Evolutionary conservation across 2,888 invertebrate species (phyloP).

Genomic region (Tanytarsus gracilentus): DNA sequence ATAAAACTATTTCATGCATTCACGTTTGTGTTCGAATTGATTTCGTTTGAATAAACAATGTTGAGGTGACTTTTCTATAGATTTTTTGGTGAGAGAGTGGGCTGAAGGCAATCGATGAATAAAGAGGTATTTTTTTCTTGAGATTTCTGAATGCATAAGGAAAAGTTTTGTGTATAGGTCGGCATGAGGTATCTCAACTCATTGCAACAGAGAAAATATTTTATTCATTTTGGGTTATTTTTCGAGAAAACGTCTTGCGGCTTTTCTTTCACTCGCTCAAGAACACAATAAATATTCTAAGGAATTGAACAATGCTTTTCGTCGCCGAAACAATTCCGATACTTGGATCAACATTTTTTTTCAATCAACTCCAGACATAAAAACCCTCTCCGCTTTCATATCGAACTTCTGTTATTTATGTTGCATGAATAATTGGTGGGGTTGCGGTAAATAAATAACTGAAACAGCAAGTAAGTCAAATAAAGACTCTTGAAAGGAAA

Average conservation of each 20-base stretch:
- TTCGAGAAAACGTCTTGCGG: constrained; percentile 16
- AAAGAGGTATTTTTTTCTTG: too few species aligned
- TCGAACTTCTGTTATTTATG: constrained; percentile 23
- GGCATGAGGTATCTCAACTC: background rate
- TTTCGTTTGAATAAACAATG: background rate
- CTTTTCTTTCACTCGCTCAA: constrained; percentile 1
- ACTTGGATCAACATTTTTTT: too few species aligned
- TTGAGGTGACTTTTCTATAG: background rate
- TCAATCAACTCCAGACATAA: constrained; percentile 6
- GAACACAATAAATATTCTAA: too few species aligned
- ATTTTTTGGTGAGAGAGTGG: too few species aligned
- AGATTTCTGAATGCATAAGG: background rate
- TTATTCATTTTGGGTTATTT: constrained; percentile 18
- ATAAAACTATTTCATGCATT: background rate
- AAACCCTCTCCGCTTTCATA: too few species aligned
- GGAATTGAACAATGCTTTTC: too few species aligned
- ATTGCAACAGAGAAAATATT: constrained; percentile 8
- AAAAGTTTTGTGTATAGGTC: background rate
- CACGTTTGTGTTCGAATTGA: background rate
- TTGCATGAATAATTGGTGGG: constrained; percentile 1
- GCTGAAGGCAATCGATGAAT: too few species aligned
- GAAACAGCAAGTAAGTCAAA: background rate
- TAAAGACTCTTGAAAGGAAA: background rate
- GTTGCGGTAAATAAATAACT: background rate
- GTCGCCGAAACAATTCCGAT: background rate